These are phyloP conservation scores for Ectemnius cavifrons DNA, from an alignment of 2,888 invertebrate species.

Conservation along the genomic window DNA sequence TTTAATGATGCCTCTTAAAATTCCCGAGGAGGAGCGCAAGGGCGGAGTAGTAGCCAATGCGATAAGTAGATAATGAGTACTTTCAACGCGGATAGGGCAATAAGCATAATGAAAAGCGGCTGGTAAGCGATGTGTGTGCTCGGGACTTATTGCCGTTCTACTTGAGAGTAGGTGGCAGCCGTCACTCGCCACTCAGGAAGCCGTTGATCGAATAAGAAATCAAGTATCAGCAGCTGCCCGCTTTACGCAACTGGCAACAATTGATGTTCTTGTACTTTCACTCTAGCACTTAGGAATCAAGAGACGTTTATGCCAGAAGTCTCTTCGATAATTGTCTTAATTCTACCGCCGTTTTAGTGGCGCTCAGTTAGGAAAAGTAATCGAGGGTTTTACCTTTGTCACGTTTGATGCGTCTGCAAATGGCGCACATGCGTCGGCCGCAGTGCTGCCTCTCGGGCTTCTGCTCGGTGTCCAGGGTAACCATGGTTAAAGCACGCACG, in stretches of 20 bases:
- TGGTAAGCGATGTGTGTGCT: conserved; percentile 10
- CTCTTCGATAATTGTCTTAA: neutral
- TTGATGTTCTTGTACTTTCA: neutral
- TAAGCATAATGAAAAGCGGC: neutral
- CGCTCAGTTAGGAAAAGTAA: neutral
- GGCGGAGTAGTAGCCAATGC: neutral
- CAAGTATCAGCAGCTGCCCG: conserved; percentile 2
- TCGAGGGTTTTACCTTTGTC: conserved; percentile 73
- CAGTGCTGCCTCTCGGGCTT: conserved; percentile 77
- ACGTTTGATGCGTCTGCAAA: conserved; percentile 76
- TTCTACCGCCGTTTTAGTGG: neutral
- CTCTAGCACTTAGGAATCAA: neutral
- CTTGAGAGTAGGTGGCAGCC: neutral
- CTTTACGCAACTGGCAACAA: conserved; percentile 4
- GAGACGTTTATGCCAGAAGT: neutral
- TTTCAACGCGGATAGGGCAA: neutral
- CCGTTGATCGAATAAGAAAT: neutral
- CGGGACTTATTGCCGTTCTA: conserved; percentile 12
- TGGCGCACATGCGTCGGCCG: conserved; percentile 76
- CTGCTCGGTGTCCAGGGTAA: conserved; percentile 77
- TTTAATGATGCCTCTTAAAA: conserved; percentile 45
- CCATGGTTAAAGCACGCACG: conserved; percentile 65
- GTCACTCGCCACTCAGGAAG: neutral
- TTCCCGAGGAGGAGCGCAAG: conserved; percentile 24
- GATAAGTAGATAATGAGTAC: conserved; percentile 25